These are phyloP conservation scores for Notarius quadriscutis DNA, from an alignment of 2,113 vertebrate species.

Conservation along the genomic window DNA sequence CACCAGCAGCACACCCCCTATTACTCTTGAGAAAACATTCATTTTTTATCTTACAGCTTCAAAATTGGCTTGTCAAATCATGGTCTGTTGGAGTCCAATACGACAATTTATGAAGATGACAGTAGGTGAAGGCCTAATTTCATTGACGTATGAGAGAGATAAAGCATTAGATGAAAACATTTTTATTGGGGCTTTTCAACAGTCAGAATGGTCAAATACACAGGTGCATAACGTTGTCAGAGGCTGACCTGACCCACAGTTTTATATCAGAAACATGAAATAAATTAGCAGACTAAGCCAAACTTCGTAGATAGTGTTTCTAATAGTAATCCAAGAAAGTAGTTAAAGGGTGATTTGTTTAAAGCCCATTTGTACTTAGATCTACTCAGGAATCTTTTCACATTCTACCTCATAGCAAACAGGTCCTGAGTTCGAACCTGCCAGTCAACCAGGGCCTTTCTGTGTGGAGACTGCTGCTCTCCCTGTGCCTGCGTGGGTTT, in stretches of 20 bases:
- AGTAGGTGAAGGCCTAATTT: neutral
- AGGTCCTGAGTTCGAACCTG: no score
- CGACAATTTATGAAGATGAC: slow-evolving; percentile 20
- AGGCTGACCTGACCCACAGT: neutral
- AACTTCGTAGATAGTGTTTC: neutral
- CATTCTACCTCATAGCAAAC: neutral
- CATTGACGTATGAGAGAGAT: neutral
- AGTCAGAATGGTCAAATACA: slow-evolving; percentile 8
- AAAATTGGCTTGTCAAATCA: slow-evolving; percentile 32
- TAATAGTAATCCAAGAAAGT: neutral
- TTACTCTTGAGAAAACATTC: slow-evolving; percentile 14
- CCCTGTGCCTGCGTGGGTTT: no score
- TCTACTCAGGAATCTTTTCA: neutral
- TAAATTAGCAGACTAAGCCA: neutral
- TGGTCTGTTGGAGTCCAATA: slow-evolving; percentile 3
- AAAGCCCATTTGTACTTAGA: neutral
- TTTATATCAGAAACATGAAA: neutral
- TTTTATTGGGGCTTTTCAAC: neutral
- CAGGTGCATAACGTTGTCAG: neutral
- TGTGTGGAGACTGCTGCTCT: no score
- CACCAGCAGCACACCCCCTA: neutral
- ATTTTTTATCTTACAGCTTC: slow-evolving; percentile 28
- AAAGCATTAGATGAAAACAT: neutral
- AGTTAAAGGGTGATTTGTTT: neutral
- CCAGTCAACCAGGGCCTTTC: no score